Evolutionary conservation across 2,888 invertebrate species (phyloP).

Genomic region (Phaonia tiefii): DNA sequence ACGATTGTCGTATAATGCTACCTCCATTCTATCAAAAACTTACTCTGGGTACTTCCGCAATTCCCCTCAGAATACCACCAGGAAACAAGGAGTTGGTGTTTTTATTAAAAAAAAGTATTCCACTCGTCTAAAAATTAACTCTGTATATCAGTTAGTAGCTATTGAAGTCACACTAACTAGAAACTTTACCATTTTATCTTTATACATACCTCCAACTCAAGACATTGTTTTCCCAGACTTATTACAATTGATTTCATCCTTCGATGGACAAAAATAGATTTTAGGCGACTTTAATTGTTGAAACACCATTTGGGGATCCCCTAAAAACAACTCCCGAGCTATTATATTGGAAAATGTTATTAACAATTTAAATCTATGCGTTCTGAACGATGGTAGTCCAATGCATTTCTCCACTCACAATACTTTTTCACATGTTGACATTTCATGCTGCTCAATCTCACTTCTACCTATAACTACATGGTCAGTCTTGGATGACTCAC

Average conservation of each 20-base stretch:
- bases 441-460: conserved; percentile 6
- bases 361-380: not conserved
- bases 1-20: not conserved
- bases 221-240: not conserved
- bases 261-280: not conserved
- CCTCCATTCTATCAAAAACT: no score
- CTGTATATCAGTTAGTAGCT: no score
- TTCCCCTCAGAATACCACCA: conserved; percentile 1
- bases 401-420: conserved; percentile 24
- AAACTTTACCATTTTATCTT: not conserved
- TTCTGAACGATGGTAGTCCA: conserved; percentile 30
- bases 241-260: not conserved
- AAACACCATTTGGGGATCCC: conserved; percentile 29
- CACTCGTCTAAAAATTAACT: not conserved
- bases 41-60: conserved; percentile 1
- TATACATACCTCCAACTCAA: not conserved
- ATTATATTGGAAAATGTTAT: conserved; percentile 10
- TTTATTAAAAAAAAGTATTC: conserved; percentile 29
- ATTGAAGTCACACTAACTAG: no score
- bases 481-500: not conserved
- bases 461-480: not conserved
- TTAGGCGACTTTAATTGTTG: conserved; percentile 22
- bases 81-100: conserved; percentile 11
- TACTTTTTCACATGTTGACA: conserved; percentile 26
- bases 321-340: conserved; percentile 4